Evolutionary conservation across 2,113 vertebrate genomes (phyloP), one percentile per base, ranked within the genome.

Genomic region (Calypte anna): DNA sequence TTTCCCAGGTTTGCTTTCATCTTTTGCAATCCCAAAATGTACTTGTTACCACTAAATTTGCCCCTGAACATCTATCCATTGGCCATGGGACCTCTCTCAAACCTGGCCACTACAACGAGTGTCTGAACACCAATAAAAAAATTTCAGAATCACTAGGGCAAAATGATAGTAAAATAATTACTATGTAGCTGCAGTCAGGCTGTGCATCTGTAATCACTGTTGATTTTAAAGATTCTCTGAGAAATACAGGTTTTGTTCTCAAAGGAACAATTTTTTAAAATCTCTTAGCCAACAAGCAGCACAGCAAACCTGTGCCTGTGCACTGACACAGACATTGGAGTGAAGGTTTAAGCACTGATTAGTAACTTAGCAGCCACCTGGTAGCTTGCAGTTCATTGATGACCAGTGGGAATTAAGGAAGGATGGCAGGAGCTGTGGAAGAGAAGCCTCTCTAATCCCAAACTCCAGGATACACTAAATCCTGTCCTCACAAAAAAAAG

Each of bases 191-290:
- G 20, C 57, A 72, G 23, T 14, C 53, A 17, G 14, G 38, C 14
- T 59, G 21, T 0, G 0, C 19, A 22, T 58, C 19, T 40, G n/a
- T 40, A 66, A 17, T 54, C 24, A 46, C 5, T 15, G 36, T 11
- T 53, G 58, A 66, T 59, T 53, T 92, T 53, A 75, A 24, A 5
- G 66, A 6, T 16, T 7, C 8, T 46, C 17, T 64, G 23, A 40
- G 53, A 87, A 48, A 36, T 23, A 51, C 3, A 14, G 14, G 3
- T 2, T 58, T 76, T 82, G 11, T 24, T 55, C 9, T 28, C 11
- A 51, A n/a, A 75, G n/a, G 27, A 53, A 53, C 44, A 24, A 57
- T n/a, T 28, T 23, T 40, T 40, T 40, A 12, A 40, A 40, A 38
- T 84, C 44, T 53, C 28, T 24, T 46, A 17, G 72, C 7, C n/a